These are phyloP conservation scores for Peromyscus eremicus DNA, from an alignment of 2,797 vertebrate species.

Conservation along the genomic window DNA sequence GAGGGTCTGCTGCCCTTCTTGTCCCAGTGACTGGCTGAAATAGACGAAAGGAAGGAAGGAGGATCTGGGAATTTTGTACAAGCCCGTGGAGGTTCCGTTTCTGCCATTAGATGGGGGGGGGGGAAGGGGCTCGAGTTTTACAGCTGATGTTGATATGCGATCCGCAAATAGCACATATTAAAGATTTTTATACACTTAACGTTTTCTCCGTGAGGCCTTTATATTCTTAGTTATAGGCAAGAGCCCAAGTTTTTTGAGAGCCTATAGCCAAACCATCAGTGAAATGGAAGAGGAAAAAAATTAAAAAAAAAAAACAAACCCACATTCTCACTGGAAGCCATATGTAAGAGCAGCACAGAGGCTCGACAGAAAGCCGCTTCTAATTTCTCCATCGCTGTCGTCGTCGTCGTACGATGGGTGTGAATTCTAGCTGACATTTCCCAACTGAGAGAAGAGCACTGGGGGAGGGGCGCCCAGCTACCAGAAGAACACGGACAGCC, in stretches of 20 bases:
- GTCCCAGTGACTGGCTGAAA: not conserved
- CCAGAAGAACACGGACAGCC: not conserved
- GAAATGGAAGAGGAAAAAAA: slow-evolving; percentile 43
- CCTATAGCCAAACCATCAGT: slow-evolving; percentile 65
- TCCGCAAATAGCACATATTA: slow-evolving; percentile 54
- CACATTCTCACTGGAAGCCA: slow-evolving; percentile 57
- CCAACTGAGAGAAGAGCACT: slow-evolving; percentile 41
- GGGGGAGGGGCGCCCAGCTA: not conserved
- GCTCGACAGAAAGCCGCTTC: slow-evolving; percentile 62
- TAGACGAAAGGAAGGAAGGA: not conserved
- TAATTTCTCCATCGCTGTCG: slow-evolving; percentile 73
- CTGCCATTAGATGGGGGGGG: not conserved
- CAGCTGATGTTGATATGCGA: slow-evolving; percentile 47
- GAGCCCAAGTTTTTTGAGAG: slow-evolving; percentile 66
- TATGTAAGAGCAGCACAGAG: slow-evolving; percentile 59
- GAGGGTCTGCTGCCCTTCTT: not conserved
- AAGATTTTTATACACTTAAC: slow-evolving; percentile 68
- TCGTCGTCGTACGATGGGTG: slow-evolving; percentile 63
- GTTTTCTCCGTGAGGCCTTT: slow-evolving; percentile 55
- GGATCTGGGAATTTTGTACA: not conserved
- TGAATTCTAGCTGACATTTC: slow-evolving; percentile 79
- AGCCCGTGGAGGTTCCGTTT: not conserved
- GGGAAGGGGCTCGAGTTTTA: not conserved
- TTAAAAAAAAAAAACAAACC: not conserved
- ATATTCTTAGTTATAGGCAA: slow-evolving; percentile 72